phyloP scores from a whole-genome alignment of 1,140 invertebrate genomes.

The Drosophila persimilis region DNA sequence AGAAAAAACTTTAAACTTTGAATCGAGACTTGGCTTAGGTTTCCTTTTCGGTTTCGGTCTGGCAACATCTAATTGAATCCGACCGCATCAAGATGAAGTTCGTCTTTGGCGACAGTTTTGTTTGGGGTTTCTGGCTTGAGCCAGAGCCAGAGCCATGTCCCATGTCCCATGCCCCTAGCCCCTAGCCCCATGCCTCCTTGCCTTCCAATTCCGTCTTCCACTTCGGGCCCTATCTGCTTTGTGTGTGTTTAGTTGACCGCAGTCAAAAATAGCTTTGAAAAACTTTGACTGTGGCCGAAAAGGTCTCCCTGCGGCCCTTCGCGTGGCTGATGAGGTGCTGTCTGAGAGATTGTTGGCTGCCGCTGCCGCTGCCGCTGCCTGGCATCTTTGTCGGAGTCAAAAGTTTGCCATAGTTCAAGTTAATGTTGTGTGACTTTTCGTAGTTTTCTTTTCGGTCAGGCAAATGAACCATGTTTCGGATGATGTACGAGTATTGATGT shows the following conservation, averaged over 20 bases:
- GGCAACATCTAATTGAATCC: conserved; percentile 73
- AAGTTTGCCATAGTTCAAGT: conserved; percentile 80
- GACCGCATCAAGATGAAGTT: conserved; percentile 76
- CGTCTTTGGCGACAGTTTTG: conserved; percentile 73
- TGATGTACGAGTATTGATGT: conserved; percentile 49
- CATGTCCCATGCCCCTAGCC: background rate
- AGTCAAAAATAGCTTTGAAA: conserved; percentile 80
- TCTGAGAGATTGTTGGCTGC: conserved; percentile 53
- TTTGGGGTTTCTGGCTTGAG: conserved; percentile 44
- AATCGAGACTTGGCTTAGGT: conserved; percentile 37
- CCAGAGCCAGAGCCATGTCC: background rate
- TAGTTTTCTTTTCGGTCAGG: conserved; percentile 57
- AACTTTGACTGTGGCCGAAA: conserved; percentile 53
- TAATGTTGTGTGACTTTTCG: conserved; percentile 80
- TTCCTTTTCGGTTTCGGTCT: conserved; percentile 58
- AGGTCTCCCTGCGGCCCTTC: background rate
- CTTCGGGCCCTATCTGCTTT: conserved; percentile 46
- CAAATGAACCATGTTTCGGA: conserved; percentile 71
- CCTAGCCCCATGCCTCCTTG: background rate
- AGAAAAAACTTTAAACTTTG: conserved; percentile 53
- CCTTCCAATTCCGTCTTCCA: background rate
- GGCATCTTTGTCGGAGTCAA: conserved; percentile 75
- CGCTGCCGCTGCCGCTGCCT: conserved; percentile 8
- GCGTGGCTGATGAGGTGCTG: conserved; percentile 12
- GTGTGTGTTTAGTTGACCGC: conserved; percentile 79